These are phyloP conservation scores for Luperina nickerlii DNA, from an alignment of 2,888 invertebrate genomes.

Conservation along the genomic window DNA sequence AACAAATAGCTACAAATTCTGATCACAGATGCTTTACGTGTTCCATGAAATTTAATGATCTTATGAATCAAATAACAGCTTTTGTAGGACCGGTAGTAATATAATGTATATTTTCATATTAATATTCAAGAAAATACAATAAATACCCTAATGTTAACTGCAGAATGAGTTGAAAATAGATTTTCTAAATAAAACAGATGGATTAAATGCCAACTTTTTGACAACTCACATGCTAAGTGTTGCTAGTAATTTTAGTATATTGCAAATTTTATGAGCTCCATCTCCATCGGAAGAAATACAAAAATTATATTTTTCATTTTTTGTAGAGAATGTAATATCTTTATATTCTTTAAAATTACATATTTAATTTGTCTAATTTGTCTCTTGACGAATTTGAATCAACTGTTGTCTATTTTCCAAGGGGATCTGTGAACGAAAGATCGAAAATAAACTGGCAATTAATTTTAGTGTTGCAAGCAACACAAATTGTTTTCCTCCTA, in stretches of 20 bases:
- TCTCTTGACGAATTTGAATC: background rate
- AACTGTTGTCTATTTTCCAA: background rate
- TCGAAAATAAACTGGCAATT: background rate
- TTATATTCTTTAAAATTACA: background rate
- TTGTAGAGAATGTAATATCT: background rate
- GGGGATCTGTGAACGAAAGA: background rate
- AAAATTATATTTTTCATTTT: background rate
- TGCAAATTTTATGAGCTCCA: background rate
- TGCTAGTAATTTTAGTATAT: conserved; percentile 25
- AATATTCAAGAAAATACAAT: conserved; percentile 25
- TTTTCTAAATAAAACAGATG: conserved; percentile 85
- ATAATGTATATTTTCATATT: conserved; percentile 4
- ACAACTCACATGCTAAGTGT: conserved; percentile 74
- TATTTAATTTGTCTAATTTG: background rate
- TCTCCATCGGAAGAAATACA: background rate
- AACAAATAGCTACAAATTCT: conserved; percentile 32
- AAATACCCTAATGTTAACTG: conserved; percentile 57
- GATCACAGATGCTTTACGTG: conserved; percentile 48
- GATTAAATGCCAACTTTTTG: conserved; percentile 87
- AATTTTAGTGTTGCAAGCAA: conserved; percentile 2
- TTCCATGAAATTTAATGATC: conserved; percentile 19
- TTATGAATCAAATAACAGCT: conserved; percentile 39
- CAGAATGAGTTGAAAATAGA: conserved; percentile 76
- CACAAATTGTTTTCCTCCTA: background rate
- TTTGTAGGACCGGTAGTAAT: conserved; percentile 1